Evolutionary conservation across 30 jellyfish, hydroid and myxozoan species (phyloP).

Genomic region (Sanderia malayensis): DNA sequence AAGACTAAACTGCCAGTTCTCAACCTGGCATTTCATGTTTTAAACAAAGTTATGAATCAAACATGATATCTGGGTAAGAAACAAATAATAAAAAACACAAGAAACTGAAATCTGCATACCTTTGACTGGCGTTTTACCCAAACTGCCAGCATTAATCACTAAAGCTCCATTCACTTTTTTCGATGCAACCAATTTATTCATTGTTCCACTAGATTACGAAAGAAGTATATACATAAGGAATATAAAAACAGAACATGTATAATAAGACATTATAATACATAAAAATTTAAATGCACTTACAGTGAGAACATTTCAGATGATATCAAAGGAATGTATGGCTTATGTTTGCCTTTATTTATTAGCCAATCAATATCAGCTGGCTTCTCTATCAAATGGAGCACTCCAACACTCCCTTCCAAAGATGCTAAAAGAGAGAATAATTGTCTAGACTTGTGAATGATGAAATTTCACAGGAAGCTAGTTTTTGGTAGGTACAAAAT

Average conservation of each 20-base stretch:
- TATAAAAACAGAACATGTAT: too few species aligned
- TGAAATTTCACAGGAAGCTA: too few species aligned
- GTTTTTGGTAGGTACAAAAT: too few species aligned
- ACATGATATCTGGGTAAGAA: too few species aligned
- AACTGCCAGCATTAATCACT: constrained; percentile 62
- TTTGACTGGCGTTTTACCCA: constrained; percentile 44
- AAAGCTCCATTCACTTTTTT: constrained; percentile 82
- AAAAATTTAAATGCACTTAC: constrained; percentile 45
- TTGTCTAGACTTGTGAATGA: not conserved
- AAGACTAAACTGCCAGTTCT: too few species aligned
- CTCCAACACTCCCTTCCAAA: constrained; percentile 85
- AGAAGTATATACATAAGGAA: too few species aligned
- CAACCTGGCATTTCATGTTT: too few species aligned
- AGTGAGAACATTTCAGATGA: constrained; percentile 70
- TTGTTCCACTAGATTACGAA: constrained; percentile 60
- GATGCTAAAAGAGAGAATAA: constrained; percentile 40
- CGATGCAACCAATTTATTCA: constrained; percentile 71
- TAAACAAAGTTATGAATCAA: too few species aligned
- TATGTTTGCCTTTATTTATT: constrained; percentile 68
- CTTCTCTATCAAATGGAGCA: constrained; percentile 63
- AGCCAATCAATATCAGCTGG: constrained; percentile 76
- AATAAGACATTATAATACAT: too few species aligned
- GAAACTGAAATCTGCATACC: too few species aligned
- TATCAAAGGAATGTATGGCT: constrained; percentile 83
- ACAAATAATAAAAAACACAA: too few species aligned